Conservation (phyloP, 2,113 vertebrate species). For the Laterallus jamaicensis region DNA sequence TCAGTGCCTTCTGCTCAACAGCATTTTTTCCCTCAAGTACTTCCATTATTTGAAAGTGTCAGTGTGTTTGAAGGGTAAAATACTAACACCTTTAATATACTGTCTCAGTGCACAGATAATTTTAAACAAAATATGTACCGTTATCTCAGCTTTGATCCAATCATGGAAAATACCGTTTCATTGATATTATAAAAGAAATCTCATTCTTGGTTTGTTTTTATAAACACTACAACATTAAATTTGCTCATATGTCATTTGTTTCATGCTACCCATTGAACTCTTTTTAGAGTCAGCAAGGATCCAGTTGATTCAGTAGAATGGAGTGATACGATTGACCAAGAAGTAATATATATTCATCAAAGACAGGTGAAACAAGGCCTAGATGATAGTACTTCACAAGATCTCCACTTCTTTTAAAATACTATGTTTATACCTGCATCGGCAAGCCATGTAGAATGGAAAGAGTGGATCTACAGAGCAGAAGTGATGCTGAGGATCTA, state of each 20-base stretch:
- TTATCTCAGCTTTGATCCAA: not conserved
- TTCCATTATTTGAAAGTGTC: not conserved
- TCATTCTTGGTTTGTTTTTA: not conserved
- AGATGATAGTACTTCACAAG: not conserved
- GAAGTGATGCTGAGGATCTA: fast-evolving
- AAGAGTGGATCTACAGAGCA: not conserved
- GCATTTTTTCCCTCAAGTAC: not conserved
- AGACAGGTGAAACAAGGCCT: not conserved
- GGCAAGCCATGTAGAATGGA: not conserved
- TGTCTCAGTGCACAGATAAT: not conserved
- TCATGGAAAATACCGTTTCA: not conserved
- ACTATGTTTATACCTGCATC: not conserved
- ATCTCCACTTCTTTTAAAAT: fast-evolving
- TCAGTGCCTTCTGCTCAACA: not conserved
- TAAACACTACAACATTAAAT: not conserved
- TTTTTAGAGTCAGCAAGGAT: not conserved
- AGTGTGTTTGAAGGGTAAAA: not conserved
- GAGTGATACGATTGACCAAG: not conserved
- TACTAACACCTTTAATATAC: not conserved
- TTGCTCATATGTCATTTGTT: not conserved
- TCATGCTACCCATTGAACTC: not conserved
- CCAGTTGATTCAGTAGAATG: not conserved
- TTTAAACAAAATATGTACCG: not conserved
- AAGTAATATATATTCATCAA: not conserved
- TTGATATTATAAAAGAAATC: not conserved